Conservation (phyloP, 2,888 invertebrate species). For the Protodeltote pygarga region DNA sequence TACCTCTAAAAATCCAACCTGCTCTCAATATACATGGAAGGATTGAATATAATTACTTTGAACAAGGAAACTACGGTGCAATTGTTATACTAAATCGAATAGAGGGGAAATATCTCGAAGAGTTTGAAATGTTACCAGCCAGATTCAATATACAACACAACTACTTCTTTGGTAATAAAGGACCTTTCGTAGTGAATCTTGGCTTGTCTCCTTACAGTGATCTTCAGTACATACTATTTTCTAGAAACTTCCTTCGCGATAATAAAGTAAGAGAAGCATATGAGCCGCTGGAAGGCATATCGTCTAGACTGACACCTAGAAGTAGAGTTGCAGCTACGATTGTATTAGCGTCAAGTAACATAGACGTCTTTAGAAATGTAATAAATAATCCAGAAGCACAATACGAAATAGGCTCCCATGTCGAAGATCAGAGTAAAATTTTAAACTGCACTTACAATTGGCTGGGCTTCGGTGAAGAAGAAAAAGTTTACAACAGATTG, state of each 20-base stretch:
- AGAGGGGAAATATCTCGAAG: conserved; percentile 89
- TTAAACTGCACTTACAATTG: conserved; percentile 98
- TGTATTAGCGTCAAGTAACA: conserved; percentile 96
- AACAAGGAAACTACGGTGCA: conserved; percentile 93
- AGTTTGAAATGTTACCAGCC: conserved; percentile 92
- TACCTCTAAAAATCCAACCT: conserved; percentile 93
- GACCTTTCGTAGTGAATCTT: conserved; percentile 94
- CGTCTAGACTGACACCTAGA: conserved; percentile 93
- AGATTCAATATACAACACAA: conserved; percentile 93
- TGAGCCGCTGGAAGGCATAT: conserved; percentile 88
- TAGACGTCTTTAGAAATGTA: conserved; percentile 95
- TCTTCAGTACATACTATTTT: conserved; percentile 93
- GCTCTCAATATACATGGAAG: conserved; percentile 92
- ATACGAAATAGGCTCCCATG: conserved; percentile 98
- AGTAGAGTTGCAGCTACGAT: conserved; percentile 97
- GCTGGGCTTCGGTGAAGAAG: conserved; percentile 93
- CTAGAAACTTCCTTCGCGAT: conserved; percentile 94
- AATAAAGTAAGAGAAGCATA: conserved; percentile 96
- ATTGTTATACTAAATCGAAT: conserved; percentile 93
- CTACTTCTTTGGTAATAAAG: conserved; percentile 95
- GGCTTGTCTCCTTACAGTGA: conserved; percentile 96
- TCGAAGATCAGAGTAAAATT: conserved; percentile 96
- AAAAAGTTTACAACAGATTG: conserved; percentile 90
- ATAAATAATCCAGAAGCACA: conserved; percentile 95
- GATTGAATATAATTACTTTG: conserved; percentile 96